phyloP scores from a whole-genome alignment of 2,888 invertebrate genomes.

The Melanargia galathea region DNA sequence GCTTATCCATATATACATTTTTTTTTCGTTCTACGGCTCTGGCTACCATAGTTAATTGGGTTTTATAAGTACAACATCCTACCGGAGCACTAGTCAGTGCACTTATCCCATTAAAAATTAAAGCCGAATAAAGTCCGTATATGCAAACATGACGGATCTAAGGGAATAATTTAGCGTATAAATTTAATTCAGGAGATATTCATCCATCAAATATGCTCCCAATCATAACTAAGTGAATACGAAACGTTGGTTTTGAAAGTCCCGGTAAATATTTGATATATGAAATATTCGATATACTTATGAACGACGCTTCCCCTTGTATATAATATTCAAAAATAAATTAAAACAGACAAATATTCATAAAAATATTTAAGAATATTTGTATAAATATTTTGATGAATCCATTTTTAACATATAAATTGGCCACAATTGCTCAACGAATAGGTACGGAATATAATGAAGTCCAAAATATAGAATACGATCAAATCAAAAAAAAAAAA shows the following conservation, averaged over 20 bases:
- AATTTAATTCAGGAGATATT: slow-evolving; percentile 14
- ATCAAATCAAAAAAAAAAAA: no score
- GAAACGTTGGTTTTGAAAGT: slow-evolving; percentile 21
- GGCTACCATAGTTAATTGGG: background rate
- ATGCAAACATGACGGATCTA: slow-evolving; percentile 10
- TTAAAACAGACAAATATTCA: no score
- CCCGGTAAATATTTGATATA: slow-evolving; percentile 22
- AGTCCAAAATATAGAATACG: no score
- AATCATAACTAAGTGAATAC: slow-evolving; percentile 17
- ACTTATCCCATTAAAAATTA: slow-evolving; percentile 9
- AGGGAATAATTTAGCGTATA: slow-evolving; percentile 13
- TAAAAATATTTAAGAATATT: no score
- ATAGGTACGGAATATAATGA: no score
- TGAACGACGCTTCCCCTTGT: slow-evolving; percentile 4
- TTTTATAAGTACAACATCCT: background rate
- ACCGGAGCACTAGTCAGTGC: background rate
- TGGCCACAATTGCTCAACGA: no score
- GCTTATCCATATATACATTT: no score
- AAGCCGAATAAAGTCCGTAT: slow-evolving; percentile 1
- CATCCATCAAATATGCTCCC: slow-evolving; percentile 18
- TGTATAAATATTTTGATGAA: no score
- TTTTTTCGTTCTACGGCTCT: no score
- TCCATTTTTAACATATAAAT: no score
- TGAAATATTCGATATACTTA: no score
- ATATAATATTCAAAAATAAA: no score